Conservation (phyloP, 2,797 vertebrate genomes). For the Pangasius mekongensis region DNA sequence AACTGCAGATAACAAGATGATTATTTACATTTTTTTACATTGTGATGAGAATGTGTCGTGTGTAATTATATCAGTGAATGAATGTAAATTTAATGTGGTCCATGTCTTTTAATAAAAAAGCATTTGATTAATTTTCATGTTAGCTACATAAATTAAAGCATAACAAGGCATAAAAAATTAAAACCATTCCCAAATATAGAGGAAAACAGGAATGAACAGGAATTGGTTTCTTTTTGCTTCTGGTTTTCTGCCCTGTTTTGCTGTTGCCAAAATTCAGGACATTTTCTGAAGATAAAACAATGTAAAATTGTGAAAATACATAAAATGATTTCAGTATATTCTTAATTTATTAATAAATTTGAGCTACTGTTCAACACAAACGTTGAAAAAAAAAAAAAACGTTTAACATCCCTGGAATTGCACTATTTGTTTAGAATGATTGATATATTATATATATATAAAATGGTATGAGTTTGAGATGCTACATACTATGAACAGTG, state of each 20-base stretch:
- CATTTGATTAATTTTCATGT: not conserved
- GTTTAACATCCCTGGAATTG: not conserved
- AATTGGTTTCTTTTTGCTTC: not conserved
- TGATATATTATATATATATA: not conserved
- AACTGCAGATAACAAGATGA: not conserved
- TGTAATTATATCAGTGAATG: not conserved
- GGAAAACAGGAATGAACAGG: not conserved
- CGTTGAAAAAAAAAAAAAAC: not conserved
- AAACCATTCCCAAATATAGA: not conserved
- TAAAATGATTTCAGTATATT: not conserved
- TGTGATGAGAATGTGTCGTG: not conserved
- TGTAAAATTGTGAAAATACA: not conserved
- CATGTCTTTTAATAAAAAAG: not conserved
- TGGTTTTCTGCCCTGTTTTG: not conserved
- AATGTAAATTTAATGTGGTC: not conserved
- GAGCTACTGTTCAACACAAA: not conserved
- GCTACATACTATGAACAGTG: not conserved
- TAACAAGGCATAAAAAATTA: not conserved
- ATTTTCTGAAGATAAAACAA: not conserved
- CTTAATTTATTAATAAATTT: not conserved
- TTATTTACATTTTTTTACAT: not conserved
- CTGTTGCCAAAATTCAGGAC: not conserved
- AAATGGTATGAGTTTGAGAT: not conserved
- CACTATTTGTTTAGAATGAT: not conserved
- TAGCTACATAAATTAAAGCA: not conserved